These are phyloP conservation scores for Megamerina dolium DNA, from an alignment of 2,888 invertebrate species.

Conservation along the genomic window DNA sequence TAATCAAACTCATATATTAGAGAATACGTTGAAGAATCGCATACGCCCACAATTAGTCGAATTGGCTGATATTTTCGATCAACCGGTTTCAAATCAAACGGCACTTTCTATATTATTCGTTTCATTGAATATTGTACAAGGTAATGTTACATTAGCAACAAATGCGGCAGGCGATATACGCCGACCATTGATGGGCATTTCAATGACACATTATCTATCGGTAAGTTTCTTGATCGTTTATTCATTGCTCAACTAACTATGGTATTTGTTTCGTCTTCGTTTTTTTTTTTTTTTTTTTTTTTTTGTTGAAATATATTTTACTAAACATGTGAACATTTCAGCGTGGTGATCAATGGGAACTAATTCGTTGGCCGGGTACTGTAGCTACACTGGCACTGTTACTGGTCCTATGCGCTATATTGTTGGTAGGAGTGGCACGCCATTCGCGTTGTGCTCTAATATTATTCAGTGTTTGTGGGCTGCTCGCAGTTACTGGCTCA, in stretches of 20 bases:
- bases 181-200: constrained; percentile 64
- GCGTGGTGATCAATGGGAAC: constrained; percentile 69
- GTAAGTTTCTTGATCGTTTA: too few species aligned
- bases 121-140: constrained; percentile 63
- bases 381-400: constrained; percentile 82
- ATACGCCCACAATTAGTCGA: constrained; percentile 66
- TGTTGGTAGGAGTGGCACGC: constrained; percentile 81
- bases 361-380: constrained; percentile 80
- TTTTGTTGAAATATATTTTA: too few species aligned
- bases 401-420: constrained; percentile 79
- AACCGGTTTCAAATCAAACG: constrained; percentile 71
- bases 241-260: too few species aligned
- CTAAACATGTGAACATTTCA: constrained; percentile 33
- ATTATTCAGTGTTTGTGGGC: constrained; percentile 79
- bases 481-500: constrained; percentile 79
- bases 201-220: constrained; percentile 57
- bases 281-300: too few species aligned
- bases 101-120: constrained; percentile 65
- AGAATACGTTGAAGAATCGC: constrained; percentile 64
- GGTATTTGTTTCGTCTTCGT: too few species aligned
- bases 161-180: constrained; percentile 72
- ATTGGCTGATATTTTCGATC: constrained; percentile 70
- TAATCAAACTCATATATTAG: constrained; percentile 75
- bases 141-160: constrained; percentile 69
- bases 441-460: constrained; percentile 86